Evolutionary conservation across 2,888 invertebrate genomes (phyloP).

Genomic region (Emmelina monodactyla): DNA sequence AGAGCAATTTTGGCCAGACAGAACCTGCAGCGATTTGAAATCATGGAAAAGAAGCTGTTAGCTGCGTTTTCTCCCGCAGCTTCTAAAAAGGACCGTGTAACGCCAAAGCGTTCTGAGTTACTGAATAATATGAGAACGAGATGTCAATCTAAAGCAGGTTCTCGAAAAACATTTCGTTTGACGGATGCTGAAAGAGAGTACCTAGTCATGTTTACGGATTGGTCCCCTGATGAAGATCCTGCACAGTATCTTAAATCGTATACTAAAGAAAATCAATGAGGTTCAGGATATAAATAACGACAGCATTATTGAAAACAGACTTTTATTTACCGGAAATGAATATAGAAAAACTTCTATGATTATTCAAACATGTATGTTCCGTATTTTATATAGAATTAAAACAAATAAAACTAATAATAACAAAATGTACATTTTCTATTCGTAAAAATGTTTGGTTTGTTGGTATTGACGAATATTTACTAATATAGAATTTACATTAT

Average conservation of each 20-base stretch:
- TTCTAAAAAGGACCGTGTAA: too few species aligned
- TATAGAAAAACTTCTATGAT: constrained; percentile 45
- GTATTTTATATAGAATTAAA: constrained; percentile 30
- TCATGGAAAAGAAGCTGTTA: constrained; percentile 47
- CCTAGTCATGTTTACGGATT: constrained; percentile 45
- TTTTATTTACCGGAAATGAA: constrained; percentile 53
- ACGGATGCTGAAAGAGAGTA: constrained; percentile 43
- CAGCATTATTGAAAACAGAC: constrained; percentile 50
- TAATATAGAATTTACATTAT: constrained; percentile 61
- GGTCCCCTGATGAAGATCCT: constrained; percentile 41
- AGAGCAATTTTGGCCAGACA: constrained; percentile 63
- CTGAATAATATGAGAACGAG: too few species aligned
- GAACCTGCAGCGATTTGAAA: constrained; percentile 60
- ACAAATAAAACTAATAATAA: constrained; percentile 42
- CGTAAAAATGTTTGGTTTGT: constrained; percentile 62
- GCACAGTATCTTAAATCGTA: constrained; percentile 25
- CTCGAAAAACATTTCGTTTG: too few species aligned
- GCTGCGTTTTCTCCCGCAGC: too few species aligned
- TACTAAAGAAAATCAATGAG: constrained; percentile 17
- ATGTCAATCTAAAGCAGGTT: too few species aligned
- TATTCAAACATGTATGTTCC: constrained; percentile 34
- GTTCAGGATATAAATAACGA: too few species aligned
- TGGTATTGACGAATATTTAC: constrained; percentile 56
- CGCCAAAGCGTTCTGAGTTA: too few species aligned
- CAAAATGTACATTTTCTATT: constrained; percentile 57